Base-by-base conservation (phyloP, 2,797 vertebrate genomes). In the Rhinatrema bivittatum region DNA sequence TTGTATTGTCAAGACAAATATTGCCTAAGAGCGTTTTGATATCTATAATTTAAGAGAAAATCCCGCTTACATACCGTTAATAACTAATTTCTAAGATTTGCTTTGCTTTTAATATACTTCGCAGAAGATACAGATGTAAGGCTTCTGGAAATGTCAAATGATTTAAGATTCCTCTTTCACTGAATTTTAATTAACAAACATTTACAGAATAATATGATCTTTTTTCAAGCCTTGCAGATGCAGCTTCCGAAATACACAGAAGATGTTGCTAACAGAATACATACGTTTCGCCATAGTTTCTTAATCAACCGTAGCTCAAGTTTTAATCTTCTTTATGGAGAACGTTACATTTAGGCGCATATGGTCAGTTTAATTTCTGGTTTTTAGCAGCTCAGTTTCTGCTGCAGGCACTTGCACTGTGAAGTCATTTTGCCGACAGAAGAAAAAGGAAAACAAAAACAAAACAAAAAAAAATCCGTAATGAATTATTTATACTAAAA, bases 401-500 rank as follows among this genome's bases (percentile, higher is more conserved):
- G 24, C 23, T 8, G 41, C 29, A 35, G 40, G 46, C 22, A 36
- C 47, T 45, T 39, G 40, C 53, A 41, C 29, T 54, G 46, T 38
- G 29, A 44, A 62, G 50, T 40, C 34, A 50, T 65, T 61, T 62
- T 39, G 63, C 50, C 42, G 33, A 10, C 42, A n/a, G 9, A 42
- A 50, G 47, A n/a, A n/a, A n/a, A n/a, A n/a, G n/a, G n/a, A n/a
- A n/a, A n/a, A n/a, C 45, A n/a, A 47, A 68, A 69, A 60, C 42
- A 61, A 58, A 59, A 68, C 61, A 57, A 53, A 55, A 59, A 68
- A 61, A 57, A 53, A 55, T 46, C 34, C n/a, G n/a, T 45, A 58
- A 62, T 71, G 54, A 64, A 70, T 75, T 62, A 74, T 67, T 73
- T 46, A 76, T 72, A 48, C 58, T 65, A 48, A 57, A 35, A 63